Evolutionary conservation across 2,888 invertebrate genomes (phyloP).

Genomic region (Pyrrhia umbra): DNA sequence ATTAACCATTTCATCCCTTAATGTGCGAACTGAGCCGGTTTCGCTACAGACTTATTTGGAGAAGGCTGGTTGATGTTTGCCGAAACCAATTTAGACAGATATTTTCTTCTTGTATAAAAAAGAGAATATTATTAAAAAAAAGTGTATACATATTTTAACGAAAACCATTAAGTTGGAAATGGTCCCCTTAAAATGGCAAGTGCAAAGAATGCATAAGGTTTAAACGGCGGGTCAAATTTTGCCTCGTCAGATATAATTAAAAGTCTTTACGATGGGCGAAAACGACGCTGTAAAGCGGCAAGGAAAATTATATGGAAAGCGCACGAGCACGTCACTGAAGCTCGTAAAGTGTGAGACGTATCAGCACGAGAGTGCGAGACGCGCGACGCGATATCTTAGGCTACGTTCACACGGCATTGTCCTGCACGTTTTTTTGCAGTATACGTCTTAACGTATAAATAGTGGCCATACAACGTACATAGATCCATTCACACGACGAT

Average conservation of each 20-base stretch:
- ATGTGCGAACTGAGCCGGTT: no score
- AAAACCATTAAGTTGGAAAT: constrained; percentile 69
- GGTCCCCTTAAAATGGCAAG: constrained; percentile 69
- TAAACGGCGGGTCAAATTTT: constrained; percentile 76
- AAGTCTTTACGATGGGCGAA: constrained; percentile 84
- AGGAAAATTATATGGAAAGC: constrained; percentile 79
- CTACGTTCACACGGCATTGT: no score
- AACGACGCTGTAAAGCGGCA: constrained; percentile 84
- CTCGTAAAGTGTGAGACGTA: constrained; percentile 75
- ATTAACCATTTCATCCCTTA: no score
- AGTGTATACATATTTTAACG: constrained; percentile 72
- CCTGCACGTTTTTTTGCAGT: no score
- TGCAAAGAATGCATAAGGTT: constrained; percentile 78
- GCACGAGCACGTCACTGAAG: constrained; percentile 73
- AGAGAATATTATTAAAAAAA: constrained; percentile 36
- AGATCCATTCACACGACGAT: no score
- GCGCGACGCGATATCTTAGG: neutral
- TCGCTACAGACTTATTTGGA: constrained; percentile 2
- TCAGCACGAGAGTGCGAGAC: constrained; percentile 44
- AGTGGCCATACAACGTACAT: no score
- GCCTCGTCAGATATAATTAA: constrained; percentile 84
- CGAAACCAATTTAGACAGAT: neutral
- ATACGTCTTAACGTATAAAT: no score
- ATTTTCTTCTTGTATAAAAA: constrained; percentile 37
- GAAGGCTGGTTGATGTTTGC: neutral